Base-by-base conservation (phyloP, 2,888 invertebrate species). In the Apotomis turbidana region DNA sequence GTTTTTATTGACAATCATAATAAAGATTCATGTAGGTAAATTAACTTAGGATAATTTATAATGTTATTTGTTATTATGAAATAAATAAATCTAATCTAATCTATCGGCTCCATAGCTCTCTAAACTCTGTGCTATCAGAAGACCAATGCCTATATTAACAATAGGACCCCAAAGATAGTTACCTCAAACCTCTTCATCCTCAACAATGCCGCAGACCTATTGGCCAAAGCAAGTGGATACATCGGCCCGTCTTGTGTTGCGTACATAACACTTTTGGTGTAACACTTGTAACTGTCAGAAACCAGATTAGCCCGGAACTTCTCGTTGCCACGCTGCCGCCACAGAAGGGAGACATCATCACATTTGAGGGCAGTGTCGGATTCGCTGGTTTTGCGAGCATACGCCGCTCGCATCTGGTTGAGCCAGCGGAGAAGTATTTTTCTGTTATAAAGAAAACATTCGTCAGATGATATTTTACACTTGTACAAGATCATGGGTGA, bases 141-240 rank as follows among this genome's bases (percentile, higher is more conserved):
- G 27, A 2, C 27, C 27, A 2, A 27, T 27, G 27, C 2, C 27
- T 27, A 27, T 27, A 27, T 27, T 27, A 2, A 27, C 27, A 2
- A 27, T 27, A 27, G 27, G 27, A 44, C 44, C 0, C 4, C 5
- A 5, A 44, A 44, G 44, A 38, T 0, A 44, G 4, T 80, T 85
- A 95, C 96, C 90, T 95, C 82, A 85, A 92, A 96, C 79, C 92
- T 91, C 71, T 94, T 91, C 82, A 95, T 82, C 77, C 94, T 93
- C 79, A 95, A 91, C 59, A 95, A 89, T 8, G 95, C 94, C 15
- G 96, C 96, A 10, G 96, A 96, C 83, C 96, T 92, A 79, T 96
- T 96, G 0, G 95, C 96, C 68, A 95, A 86, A 0, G 96, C 96
- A 62, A 96, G 82, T 0, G 95, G 89, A 77, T 95, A 95, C 85